Evolutionary conservation across 2,888 invertebrate species (phyloP).

Genomic region (Nudaria mundana): DNA sequence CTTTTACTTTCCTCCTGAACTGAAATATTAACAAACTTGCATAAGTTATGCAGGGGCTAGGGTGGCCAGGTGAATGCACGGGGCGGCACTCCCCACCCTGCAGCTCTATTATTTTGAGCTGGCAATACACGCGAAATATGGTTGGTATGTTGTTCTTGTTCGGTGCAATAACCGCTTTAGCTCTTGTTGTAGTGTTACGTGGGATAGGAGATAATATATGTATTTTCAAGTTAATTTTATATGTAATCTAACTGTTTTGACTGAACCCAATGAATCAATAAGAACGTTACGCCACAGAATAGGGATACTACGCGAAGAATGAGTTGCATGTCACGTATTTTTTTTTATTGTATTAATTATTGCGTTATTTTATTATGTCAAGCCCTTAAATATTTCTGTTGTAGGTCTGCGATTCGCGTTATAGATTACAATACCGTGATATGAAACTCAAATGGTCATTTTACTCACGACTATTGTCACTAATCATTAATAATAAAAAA

Average conservation of each 20-base stretch:
- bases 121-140: constrained; percentile 35
- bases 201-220: constrained; percentile 34
- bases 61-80: constrained; percentile 57
- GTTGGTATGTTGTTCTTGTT: constrained; percentile 31
- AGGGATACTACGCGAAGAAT: background rate
- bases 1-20: constrained; percentile 67
- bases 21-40: constrained; percentile 77
- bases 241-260: no score
- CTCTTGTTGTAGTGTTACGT: constrained; percentile 33
- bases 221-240: no score
- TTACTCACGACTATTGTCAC: constrained; percentile 19
- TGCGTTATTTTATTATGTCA: constrained; percentile 1
- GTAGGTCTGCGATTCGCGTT: constrained; percentile 10
- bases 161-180: constrained; percentile 45
- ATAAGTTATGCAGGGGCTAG: constrained; percentile 57
- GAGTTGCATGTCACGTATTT: background rate
- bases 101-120: constrained; percentile 40
- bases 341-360: constrained; percentile 6
- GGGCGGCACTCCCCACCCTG: constrained; percentile 26
- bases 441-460: constrained; percentile 27
- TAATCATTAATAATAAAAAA: constrained; percentile 1
- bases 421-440: constrained; percentile 18
- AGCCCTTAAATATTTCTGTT: constrained; percentile 13
- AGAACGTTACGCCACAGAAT: no score
- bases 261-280: no score